Evolutionary conservation across 2,888 invertebrate genomes (phyloP).

Genomic region (Lasioglossum morio): DNA sequence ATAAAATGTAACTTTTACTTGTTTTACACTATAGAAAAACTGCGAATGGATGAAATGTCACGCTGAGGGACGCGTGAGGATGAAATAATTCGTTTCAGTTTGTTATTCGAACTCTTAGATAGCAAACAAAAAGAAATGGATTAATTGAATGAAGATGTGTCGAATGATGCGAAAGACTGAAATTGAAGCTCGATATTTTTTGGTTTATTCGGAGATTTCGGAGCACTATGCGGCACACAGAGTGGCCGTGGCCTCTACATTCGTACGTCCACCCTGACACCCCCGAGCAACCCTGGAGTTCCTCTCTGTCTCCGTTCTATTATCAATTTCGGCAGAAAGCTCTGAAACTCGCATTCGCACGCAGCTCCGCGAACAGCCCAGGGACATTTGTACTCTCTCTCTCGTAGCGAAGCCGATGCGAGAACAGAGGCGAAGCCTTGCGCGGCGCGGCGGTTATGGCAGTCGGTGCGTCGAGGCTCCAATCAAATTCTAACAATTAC

Average conservation of each 20-base stretch:
- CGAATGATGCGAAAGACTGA: background rate
- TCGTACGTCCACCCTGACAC: background rate
- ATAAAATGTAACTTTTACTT: too few relatives aligned
- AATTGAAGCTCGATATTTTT: background rate
- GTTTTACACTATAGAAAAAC: too few relatives aligned
- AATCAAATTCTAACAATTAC: slow-evolving; percentile 81
- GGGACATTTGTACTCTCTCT: slow-evolving; percentile 57
- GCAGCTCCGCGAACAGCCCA: slow-evolving; percentile 58
- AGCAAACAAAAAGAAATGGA: too few relatives aligned
- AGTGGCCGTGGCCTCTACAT: background rate
- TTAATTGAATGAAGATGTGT: background rate
- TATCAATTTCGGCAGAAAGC: slow-evolving; percentile 63
- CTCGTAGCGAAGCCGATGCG: slow-evolving; percentile 23
- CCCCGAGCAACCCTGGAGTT: too few relatives aligned
- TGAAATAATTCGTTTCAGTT: too few relatives aligned
- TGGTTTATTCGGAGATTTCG: background rate
- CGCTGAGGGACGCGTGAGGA: too few relatives aligned
- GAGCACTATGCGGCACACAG: background rate
- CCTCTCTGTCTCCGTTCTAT: slow-evolving; percentile 28
- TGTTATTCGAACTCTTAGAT: too few relatives aligned
- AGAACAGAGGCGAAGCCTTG: background rate
- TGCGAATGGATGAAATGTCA: too few relatives aligned
- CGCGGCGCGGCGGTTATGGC: slow-evolving; percentile 23
- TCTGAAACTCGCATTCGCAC: slow-evolving; percentile 61
- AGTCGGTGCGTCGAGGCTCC: slow-evolving; percentile 61